These are phyloP conservation scores for Heterodera schachtii DNA, from an alignment of 1,140 invertebrate genomes.

Conservation along the genomic window DNA sequence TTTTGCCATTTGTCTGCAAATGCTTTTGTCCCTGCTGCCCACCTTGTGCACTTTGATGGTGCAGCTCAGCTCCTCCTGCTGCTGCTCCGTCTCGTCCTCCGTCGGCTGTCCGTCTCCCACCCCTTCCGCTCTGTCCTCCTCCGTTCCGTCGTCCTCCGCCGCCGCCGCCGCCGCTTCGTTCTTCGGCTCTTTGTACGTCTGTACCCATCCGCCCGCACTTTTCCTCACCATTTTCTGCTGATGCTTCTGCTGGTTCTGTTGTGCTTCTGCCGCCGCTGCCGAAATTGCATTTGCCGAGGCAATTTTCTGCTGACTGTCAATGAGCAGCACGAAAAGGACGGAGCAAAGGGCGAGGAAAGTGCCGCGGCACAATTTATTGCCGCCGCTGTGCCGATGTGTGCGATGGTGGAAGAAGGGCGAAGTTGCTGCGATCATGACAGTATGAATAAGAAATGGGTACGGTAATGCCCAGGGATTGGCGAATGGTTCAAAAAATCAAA, in stretches of 20 bases:
- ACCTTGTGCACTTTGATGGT: constrained; percentile 35
- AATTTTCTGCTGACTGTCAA: not conserved
- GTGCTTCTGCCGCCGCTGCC: not conserved
- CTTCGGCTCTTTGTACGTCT: constrained; percentile 26
- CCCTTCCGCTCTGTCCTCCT: not conserved
- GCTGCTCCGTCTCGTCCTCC: not conserved
- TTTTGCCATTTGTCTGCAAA: not conserved
- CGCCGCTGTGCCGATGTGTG: not conserved
- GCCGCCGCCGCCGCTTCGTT: not conserved
- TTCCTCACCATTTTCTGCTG: not conserved
- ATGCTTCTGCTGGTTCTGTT: not conserved
- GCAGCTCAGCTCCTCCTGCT: constrained; percentile 15
- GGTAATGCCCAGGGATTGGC: not conserved
- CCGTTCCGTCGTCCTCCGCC: not conserved
- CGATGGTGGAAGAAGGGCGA: not conserved
- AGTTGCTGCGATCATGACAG: too few species aligned
- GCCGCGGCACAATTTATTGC: not conserved
- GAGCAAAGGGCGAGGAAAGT: not conserved
- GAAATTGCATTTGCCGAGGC: not conserved
- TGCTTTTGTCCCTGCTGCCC: not conserved
- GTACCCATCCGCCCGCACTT: constrained; percentile 20
- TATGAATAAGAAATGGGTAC: not conserved
- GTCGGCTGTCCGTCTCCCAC: not conserved
- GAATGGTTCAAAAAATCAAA: too few species aligned
- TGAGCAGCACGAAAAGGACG: not conserved